Percentiles rank a stretch among this genome's conserved stretches.
Evolutionary conservation across 2,113 vertebrate species (phyloP).

Genomic region (Ctenodactylus gundi): DNA sequence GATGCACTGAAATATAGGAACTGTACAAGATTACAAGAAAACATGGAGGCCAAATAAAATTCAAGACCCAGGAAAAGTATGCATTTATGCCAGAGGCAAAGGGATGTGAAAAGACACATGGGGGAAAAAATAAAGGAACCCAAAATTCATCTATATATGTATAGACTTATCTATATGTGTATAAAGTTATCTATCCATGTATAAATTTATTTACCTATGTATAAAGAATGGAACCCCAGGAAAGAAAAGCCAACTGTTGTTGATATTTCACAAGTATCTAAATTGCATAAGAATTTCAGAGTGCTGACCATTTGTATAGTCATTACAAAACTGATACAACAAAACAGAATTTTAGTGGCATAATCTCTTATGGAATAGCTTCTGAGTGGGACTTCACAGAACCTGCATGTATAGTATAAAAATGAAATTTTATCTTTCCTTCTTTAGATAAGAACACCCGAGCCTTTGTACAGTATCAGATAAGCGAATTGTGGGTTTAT

Average conservation of each 20-base stretch:
- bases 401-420: neutral
- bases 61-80: neutral
- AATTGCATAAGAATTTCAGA: neutral
- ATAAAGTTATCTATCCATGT: too few relatives aligned
- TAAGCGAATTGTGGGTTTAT: neutral
- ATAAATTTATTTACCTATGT: too few relatives aligned
- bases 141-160: neutral
- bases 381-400: neutral
- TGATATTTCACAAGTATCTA: constrained; percentile 9
- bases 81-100: neutral
- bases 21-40: neutral
- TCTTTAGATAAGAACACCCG: neutral
- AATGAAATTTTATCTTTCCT: neutral
- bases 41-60: neutral
- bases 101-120: neutral
- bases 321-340: neutral
- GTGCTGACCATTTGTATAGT: neutral
- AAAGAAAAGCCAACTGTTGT: neutral
- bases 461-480: neutral
- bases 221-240: neutral
- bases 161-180: neutral
- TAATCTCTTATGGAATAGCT: neutral
- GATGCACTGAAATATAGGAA: neutral
- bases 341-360: neutral
- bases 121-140: neutral